A percentile compares a stretch with the other conserved stretches of the same genome.
Conservation (phyloP, 2,113 vertebrate genomes). For the Proterorhinus semilunaris region DNA sequence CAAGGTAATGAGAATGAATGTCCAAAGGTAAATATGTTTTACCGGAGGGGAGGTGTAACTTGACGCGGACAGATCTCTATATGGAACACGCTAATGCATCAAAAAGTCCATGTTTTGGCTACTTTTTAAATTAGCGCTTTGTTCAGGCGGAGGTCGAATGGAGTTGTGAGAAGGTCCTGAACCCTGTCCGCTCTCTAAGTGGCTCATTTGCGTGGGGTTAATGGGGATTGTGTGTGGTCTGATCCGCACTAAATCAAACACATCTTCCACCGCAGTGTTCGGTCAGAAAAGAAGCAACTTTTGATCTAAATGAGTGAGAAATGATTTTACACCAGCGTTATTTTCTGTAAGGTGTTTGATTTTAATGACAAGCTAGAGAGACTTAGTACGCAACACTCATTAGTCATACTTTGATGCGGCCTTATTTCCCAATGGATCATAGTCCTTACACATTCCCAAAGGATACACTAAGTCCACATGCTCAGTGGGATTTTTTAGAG, state of each 20-base stretch:
- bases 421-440: too few species aligned
- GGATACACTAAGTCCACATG: too few species aligned
- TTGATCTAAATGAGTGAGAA: neutral
- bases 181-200: slow-evolving; percentile 18
- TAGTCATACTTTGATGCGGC: too few species aligned
- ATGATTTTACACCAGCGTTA: too few species aligned
- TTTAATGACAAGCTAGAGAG: too few species aligned
- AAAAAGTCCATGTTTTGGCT: neutral
- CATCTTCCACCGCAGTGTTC: neutral
- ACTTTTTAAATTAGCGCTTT: neutral
- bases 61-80: neutral
- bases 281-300: neutral
- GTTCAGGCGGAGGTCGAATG: slow-evolving; percentile 19
- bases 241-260: too few species aligned
- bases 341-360: too few species aligned
- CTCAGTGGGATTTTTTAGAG: slow-evolving; percentile 1
- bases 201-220: slow-evolving; percentile 34
- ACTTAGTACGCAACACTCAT: too few species aligned
- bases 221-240: slow-evolving; percentile 27
- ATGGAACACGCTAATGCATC: neutral
- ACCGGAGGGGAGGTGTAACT: neutral
- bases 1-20: too few species aligned
- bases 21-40: too few species aligned
- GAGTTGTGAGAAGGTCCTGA: slow-evolving; percentile 21
- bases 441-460: too few species aligned